Percentiles rank a stretch among this genome's conserved stretches.
Evolutionary conservation across 2,888 invertebrate genomes (phyloP).

Genomic region (Ryuthela nishihirai): DNA sequence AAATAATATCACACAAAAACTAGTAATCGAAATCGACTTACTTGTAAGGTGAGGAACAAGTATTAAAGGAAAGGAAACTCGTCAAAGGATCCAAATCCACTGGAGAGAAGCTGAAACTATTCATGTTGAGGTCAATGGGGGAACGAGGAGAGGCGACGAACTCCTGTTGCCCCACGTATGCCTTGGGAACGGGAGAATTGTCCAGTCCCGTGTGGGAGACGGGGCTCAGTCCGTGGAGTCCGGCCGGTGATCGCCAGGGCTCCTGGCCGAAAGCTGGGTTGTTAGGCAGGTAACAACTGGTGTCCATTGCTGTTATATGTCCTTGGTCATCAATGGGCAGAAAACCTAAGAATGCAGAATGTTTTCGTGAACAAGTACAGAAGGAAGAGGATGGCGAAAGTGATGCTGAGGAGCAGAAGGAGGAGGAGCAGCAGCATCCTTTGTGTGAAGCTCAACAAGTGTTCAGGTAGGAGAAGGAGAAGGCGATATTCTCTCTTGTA

Average conservation of each 20-base stretch:
- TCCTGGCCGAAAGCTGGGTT: constrained; percentile 28
- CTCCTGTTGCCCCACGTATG: constrained; percentile 9
- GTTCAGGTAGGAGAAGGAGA: too few species aligned
- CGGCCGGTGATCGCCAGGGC: constrained; percentile 15
- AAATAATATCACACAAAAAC: too few species aligned
- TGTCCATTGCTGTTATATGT: constrained; percentile 1
- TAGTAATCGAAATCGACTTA: too few species aligned
- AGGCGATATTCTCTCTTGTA: too few species aligned
- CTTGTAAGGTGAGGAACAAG: constrained; percentile 31
- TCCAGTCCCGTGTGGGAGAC: constrained; percentile 4
- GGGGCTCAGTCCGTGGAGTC: constrained; percentile 14
- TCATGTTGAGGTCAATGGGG: constrained; percentile 21
- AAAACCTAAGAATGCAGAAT: constrained; percentile 34
- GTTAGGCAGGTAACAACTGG: constrained; percentile 33
- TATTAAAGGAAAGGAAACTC: constrained; percentile 24
- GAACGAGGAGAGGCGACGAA: constrained; percentile 6
- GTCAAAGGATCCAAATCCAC: constrained; percentile 28
- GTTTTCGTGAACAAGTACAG: background rate
- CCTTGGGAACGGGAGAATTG: background rate
- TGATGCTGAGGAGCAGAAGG: constrained; percentile 1
- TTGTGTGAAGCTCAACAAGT: too few species aligned
- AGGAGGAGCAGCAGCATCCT: constrained; percentile 10
- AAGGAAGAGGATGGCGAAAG: constrained; percentile 5
- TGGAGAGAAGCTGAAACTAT: constrained; percentile 22
- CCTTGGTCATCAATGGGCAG: constrained; percentile 4